Percentiles rank a stretch among this genome's conserved stretches.
phyloP scores from a whole-genome alignment of 1,140 invertebrate genomes.

The Amphibalanus amphitrite region DNA sequence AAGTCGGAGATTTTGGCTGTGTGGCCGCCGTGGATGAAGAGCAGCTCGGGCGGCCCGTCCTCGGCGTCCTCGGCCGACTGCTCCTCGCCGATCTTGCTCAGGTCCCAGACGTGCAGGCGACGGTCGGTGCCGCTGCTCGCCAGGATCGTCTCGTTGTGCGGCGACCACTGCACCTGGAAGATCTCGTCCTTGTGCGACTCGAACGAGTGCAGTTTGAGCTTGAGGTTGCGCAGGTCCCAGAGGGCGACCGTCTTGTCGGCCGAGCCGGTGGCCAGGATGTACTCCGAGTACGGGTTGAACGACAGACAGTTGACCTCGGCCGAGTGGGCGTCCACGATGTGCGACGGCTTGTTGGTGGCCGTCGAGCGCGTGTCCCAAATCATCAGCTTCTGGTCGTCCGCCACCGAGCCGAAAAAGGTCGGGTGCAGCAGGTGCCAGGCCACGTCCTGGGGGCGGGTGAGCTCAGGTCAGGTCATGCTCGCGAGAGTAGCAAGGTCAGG shows the following conservation, averaged over 20 bases:
- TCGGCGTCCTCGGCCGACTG: too few relatives aligned
- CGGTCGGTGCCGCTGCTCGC: slow-evolving; percentile 97
- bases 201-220: slow-evolving; percentile 96
- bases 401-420: slow-evolving; percentile 94
- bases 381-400: slow-evolving; percentile 99
- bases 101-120: slow-evolving; percentile 98
- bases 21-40: too few relatives aligned
- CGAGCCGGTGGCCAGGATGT: slow-evolving; percentile 94
- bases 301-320: slow-evolving; percentile 99
- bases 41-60: too few relatives aligned
- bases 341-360: slow-evolving; percentile 90
- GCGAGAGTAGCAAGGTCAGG: too few relatives aligned
- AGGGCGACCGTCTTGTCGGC: slow-evolving; percentile 70
- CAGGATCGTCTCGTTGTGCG: slow-evolving; percentile 98
- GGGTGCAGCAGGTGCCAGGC: slow-evolving; percentile 98
- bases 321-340: slow-evolving; percentile 96
- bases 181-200: slow-evolving; percentile 99
- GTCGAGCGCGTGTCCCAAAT: slow-evolving; percentile 97
- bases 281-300: slow-evolving; percentile 98
- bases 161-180: slow-evolving; percentile 99
- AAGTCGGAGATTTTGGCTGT: too few relatives aligned
- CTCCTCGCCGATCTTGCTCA: too few relatives aligned
- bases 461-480: too few relatives aligned
- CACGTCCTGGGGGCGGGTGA: slow-evolving; percentile 50
- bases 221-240: slow-evolving; percentile 58